phyloP scores from a whole-genome alignment of 2,797 vertebrate genomes.

The Cirrhinus mrigala region DNA sequence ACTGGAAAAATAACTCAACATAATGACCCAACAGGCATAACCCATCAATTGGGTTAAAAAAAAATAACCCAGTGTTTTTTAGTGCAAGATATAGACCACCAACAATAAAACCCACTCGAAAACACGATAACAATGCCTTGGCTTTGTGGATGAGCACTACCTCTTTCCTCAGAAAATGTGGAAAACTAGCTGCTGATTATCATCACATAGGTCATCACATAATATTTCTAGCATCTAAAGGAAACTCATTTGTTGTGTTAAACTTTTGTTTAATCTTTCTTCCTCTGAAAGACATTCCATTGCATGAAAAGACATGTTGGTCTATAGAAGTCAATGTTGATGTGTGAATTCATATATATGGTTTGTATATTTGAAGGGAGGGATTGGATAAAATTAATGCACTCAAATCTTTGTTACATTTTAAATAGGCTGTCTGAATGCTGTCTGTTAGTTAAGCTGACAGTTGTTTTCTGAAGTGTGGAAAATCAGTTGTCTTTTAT shows the following conservation, averaged over 20 bases:
- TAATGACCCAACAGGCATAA: too few relatives aligned
- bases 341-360: neutral
- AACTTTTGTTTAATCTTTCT: neutral
- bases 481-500: neutral
- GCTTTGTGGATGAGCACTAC: neutral
- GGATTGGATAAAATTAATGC: neutral
- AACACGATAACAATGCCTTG: neutral
- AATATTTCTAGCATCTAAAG: neutral
- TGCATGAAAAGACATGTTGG: neutral
- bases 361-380: conserved; percentile 8
- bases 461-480: neutral
- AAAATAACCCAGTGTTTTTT: too few relatives aligned
- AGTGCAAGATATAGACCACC: too few relatives aligned
- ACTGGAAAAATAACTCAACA: too few relatives aligned
- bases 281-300: neutral
- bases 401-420: neutral
- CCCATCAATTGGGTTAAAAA: too few relatives aligned
- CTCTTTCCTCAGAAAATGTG: neutral
- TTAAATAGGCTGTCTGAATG: neutral
- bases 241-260: neutral
- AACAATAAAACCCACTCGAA: neutral
- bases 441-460: neutral
- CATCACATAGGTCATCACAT: too few relatives aligned
- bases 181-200: neutral
- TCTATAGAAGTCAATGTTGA: neutral